phyloP scores from a whole-genome alignment of 2,888 invertebrate species.

The Leistus spinibarbis region DNA sequence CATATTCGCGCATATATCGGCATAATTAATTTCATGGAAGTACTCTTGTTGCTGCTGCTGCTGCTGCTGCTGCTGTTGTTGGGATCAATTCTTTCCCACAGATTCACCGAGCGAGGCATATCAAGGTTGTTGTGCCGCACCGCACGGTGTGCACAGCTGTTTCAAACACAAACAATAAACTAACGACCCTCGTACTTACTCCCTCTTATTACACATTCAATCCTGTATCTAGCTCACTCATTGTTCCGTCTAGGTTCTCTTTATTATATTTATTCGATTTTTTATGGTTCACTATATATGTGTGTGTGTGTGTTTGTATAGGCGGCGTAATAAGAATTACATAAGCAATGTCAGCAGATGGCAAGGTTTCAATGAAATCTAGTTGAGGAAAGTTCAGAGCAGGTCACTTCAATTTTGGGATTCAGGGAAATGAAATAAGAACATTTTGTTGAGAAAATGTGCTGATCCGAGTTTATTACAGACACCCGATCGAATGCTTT shows the following conservation, averaged over 20 bases:
- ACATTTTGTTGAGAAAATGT: no score
- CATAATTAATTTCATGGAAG: conserved; percentile 23
- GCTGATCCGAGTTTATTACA: no score
- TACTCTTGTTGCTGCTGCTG: no score
- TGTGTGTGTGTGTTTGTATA: background rate
- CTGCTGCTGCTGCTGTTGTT: no score
- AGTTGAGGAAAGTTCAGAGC: no score
- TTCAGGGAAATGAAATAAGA: no score
- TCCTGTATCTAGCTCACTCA: background rate
- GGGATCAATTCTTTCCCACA: conserved; percentile 17
- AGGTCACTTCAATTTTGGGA: no score
- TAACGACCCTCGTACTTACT: conserved; percentile 8
- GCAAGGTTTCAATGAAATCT: no score
- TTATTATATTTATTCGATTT: background rate
- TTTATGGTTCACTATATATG: background rate
- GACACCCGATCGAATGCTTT: no score
- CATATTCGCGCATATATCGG: background rate
- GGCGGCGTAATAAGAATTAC: background rate
- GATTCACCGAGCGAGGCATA: background rate
- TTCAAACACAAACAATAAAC: conserved; percentile 1
- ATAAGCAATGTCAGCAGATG: background rate
- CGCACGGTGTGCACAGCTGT: background rate
- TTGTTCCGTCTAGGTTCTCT: background rate
- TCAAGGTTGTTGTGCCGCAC: background rate
- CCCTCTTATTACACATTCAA: background rate